These are phyloP conservation scores for Malurus splendens DNA, from an alignment of 2,797 vertebrate species.

Conservation along the genomic window DNA sequence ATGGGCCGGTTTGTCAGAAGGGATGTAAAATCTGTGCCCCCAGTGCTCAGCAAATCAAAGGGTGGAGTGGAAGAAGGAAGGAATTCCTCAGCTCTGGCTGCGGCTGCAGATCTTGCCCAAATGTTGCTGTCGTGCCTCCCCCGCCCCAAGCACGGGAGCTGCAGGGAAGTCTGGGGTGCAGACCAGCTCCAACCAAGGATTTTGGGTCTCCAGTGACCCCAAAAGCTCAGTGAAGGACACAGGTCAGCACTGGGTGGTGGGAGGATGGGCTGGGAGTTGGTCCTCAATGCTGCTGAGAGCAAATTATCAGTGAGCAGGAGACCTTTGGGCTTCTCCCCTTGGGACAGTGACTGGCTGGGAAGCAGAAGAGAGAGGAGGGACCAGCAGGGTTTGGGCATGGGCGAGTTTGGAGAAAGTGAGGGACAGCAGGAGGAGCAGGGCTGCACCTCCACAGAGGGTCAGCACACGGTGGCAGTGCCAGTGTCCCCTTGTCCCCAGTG, in stretches of 20 bases:
- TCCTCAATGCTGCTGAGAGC: too few relatives aligned
- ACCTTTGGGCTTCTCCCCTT: background rate
- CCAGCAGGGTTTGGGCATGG: fast-evolving
- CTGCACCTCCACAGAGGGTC: background rate
- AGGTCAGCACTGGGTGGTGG: fast-evolving
- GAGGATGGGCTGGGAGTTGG: background rate
- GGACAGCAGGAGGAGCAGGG: background rate
- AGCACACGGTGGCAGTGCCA: fast-evolving
- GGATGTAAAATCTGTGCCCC: background rate
- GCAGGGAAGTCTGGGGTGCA: background rate
- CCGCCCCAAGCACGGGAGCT: fast-evolving
- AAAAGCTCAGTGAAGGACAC: fast-evolving
- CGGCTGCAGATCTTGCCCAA: background rate
- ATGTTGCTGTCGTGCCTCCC: background rate
- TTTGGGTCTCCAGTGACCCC: fast-evolving
- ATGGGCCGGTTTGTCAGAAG: background rate
- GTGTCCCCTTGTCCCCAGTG: background rate
- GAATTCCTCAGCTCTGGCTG: background rate
- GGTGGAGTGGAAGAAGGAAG: background rate
- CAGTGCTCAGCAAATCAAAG: background rate
- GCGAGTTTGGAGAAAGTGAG: background rate
- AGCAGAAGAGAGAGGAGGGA: background rate
- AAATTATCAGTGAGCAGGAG: fast-evolving
- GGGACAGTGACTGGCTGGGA: background rate
- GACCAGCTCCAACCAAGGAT: background rate